phyloP scores from a whole-genome alignment of 1,140 invertebrate genomes.

The Euura saliciscinereae region DNA sequence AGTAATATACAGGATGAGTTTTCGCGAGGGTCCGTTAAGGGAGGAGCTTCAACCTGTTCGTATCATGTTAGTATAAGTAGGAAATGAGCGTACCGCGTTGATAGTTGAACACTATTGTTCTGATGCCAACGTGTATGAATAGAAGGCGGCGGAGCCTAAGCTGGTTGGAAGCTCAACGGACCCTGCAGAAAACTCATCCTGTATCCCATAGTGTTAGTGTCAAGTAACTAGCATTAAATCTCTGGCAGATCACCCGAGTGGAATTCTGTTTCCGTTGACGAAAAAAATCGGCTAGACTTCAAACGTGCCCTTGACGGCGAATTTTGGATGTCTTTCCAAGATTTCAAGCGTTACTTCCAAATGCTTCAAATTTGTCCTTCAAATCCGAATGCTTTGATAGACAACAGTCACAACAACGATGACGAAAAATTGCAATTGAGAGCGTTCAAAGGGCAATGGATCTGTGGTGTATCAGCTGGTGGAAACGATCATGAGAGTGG shows the following conservation, averaged over 20 bases:
- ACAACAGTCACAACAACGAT: constrained; percentile 72
- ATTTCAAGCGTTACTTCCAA: constrained; percentile 77
- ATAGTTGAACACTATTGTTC: no score
- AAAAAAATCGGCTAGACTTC: constrained; percentile 88
- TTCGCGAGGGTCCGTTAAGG: no score
- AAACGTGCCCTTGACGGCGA: constrained; percentile 96
- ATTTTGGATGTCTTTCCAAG: constrained; percentile 96
- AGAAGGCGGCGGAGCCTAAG: no score
- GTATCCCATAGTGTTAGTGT: no score
- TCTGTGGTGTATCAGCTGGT: constrained; percentile 88
- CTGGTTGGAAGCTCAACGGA: no score
- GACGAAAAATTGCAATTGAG: constrained; percentile 93
- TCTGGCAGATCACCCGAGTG: constrained; percentile 83
- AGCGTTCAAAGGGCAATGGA: constrained; percentile 95
- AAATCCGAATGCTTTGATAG: constrained; percentile 89
- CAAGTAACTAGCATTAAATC: no score
- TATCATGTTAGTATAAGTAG: no score
- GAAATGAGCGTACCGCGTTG: no score
- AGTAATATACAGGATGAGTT: no score
- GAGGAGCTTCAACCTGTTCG: no score
- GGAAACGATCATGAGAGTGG: constrained; percentile 74
- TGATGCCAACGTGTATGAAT: no score
- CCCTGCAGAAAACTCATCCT: background rate
- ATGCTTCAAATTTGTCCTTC: constrained; percentile 95
- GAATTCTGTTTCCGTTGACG: constrained; percentile 87